These are phyloP conservation scores for Heliconius charithonia DNA, from an alignment of 2,888 invertebrate species.

Conservation along the genomic window DNA sequence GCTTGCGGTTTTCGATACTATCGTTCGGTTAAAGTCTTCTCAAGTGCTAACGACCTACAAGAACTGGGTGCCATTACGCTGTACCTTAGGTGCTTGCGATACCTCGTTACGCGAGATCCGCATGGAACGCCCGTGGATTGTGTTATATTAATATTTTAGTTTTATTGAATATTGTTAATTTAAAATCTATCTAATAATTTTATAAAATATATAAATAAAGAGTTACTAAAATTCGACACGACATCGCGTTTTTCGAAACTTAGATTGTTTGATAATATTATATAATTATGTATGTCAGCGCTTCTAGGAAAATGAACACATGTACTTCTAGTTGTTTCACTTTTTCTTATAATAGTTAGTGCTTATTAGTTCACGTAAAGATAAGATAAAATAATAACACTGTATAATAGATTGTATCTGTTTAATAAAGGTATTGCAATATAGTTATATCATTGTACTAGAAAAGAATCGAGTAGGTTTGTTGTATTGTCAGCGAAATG, in stretches of 20 bases:
- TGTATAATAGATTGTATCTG: conserved; percentile 8
- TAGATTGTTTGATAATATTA: background rate
- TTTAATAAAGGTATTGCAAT: conserved; percentile 7
- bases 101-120: conserved; percentile 35
- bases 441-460: conserved; percentile 19
- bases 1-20: conserved; percentile 42
- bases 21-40: conserved; percentile 39
- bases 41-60: conserved; percentile 42
- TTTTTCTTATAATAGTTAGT: conserved; percentile 5
- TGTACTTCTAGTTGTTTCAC: background rate
- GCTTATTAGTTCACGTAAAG: conserved; percentile 21
- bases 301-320: background rate
- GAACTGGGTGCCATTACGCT: conserved; percentile 37
- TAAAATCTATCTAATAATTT: background rate
- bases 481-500: background rate
- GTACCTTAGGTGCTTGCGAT: conserved; percentile 19
- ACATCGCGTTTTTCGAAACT: background rate
- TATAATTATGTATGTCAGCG: background rate
- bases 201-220: no score
- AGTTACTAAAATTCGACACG: background rate
- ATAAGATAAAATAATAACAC: conserved; percentile 21
- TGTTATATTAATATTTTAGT: conserved; percentile 17
- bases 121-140: conserved; percentile 10
- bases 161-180: background rate
- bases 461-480: background rate